Percentiles rank a stretch among this genome's conserved stretches.
phyloP scores from a whole-genome alignment of 2,888 invertebrate genomes.

The Celastrina argiolus region DNA sequence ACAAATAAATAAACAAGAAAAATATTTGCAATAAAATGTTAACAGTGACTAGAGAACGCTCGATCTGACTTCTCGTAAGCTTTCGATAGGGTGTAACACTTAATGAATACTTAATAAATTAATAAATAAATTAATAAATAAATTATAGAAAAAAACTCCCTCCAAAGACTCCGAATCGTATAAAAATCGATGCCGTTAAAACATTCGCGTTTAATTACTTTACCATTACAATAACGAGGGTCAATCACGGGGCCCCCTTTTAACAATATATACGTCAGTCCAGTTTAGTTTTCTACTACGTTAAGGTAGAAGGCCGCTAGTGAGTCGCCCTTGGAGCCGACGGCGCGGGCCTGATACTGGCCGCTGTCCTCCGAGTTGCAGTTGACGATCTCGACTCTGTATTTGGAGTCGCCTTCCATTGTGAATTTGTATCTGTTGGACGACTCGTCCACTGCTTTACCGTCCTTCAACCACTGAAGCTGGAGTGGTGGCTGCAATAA shows the following conservation, averaged over 20 bases:
- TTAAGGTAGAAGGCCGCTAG: conserved; percentile 92
- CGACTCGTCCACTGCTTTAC: conserved; percentile 89
- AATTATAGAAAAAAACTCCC: conserved; percentile 59
- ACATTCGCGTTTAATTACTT: conserved; percentile 42
- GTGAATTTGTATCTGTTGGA: conserved; percentile 87
- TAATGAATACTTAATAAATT: conserved; percentile 62
- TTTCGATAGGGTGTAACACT: conserved; percentile 74
- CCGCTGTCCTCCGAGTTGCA: conserved; percentile 88
- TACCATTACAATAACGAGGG: conserved; percentile 43
- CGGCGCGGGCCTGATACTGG: conserved; percentile 91
- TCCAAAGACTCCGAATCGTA: conserved; percentile 71
- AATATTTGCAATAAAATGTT: conserved; percentile 56
- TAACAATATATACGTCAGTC: conserved; percentile 52
- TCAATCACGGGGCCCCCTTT: conserved; percentile 43
- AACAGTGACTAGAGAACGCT: conserved; percentile 70
- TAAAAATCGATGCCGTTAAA: conserved; percentile 62
- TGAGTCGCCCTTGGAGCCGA: conserved; percentile 91
- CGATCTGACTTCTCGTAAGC: conserved; percentile 62
- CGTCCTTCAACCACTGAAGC: conserved; percentile 94
- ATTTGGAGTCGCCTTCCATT: conserved; percentile 87
- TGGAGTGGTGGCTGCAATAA: conserved; percentile 77
- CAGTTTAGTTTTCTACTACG: conserved; percentile 75
- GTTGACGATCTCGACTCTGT: conserved; percentile 86
- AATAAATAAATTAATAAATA: conserved; percentile 67
- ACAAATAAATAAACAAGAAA: conserved; percentile 52